Base-by-base conservation (phyloP, 1,140 invertebrate species). In the Ladona fulva region DNA sequence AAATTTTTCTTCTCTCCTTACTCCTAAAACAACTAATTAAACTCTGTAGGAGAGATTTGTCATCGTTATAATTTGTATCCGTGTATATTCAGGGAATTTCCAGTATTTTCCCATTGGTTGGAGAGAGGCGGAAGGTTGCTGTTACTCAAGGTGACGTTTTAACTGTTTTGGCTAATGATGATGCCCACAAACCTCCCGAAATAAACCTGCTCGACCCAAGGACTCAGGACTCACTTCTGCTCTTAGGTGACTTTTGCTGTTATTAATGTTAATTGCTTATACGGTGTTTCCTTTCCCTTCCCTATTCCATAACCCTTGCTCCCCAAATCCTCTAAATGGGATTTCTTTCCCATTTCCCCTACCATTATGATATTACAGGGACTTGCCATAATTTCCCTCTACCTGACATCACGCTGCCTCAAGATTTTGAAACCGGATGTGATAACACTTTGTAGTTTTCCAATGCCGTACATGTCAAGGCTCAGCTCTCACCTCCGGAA, bases 141-240 rank as follows among this genome's bases (percentile, higher is more conserved):
- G 88, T 96, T 77, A 86, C 88, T 0, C 91, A 89, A 79, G 88
- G 92, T n/a, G 95, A 97, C 86, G 84, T 97, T 0, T 87, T 95
- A 1, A 86, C 89, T 52, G 86, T 97, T 29, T 87, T 97, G 19
- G 89, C 91, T 80, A 92, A 92, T 83, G 90, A 94, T 80, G 89
- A 93, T 85, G 92, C 92, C 0, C 88, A 90, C 77, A 89, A 89
- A 78, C 92, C 93, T 44, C 91, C 93, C 0, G 89, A 90, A 74
- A 88, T 95, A 74, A 85, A 85, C 24, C 84, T 89, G 77, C 87
- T 95, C 80, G 88, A 89, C 42, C 80, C 87, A 79, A 84, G 85
- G 1, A 90, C 92, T 5, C 92, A 93, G 12, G 52, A 66, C 14
- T 19, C 14, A 19, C 52, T 66, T 74, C 79, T 83, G 52, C 80